These are phyloP conservation scores for Lasioglossum marginatum DNA, from an alignment of 2,888 invertebrate genomes.

Conservation along the genomic window DNA sequence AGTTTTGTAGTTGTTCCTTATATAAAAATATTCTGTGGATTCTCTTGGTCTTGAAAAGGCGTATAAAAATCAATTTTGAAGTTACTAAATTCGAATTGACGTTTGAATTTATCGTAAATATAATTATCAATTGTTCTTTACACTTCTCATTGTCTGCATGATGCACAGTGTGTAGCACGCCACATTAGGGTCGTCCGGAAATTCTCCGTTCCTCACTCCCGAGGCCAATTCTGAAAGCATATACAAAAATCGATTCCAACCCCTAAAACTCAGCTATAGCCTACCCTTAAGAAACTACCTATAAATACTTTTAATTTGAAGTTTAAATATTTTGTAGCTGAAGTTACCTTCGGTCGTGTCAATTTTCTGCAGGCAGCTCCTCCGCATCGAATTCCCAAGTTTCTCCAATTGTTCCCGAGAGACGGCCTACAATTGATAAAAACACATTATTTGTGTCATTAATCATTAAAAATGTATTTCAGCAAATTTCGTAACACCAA, in stretches of 20 bases:
- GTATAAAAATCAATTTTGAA: too few species aligned
- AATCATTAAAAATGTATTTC: neutral
- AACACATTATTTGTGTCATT: too few species aligned
- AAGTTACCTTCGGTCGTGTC: slow-evolving; percentile 86
- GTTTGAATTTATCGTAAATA: neutral
- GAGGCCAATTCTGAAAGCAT: slow-evolving; percentile 52
- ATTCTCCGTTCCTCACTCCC: slow-evolving; percentile 67
- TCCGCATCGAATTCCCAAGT: slow-evolving; percentile 88
- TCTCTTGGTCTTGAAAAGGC: too few species aligned
- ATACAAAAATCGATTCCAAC: neutral
- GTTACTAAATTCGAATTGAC: neutral
- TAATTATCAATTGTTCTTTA: slow-evolving; percentile 71
- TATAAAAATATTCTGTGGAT: too few species aligned
- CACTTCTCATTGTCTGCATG: slow-evolving; percentile 86
- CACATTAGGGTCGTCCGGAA: slow-evolving; percentile 71
- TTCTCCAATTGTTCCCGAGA: slow-evolving; percentile 87
- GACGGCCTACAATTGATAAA: slow-evolving; percentile 64
- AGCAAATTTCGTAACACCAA: neutral
- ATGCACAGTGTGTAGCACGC: slow-evolving; percentile 86
- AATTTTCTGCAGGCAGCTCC: slow-evolving; percentile 88
- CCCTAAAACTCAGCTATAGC: too few species aligned
- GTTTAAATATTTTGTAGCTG: slow-evolving; percentile 41
- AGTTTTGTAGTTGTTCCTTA: too few species aligned
- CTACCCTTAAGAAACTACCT: neutral
- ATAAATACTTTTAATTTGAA: neutral